Evolutionary conservation across 2,888 invertebrate species (phyloP).

Genomic region (Clostera curtula): DNA sequence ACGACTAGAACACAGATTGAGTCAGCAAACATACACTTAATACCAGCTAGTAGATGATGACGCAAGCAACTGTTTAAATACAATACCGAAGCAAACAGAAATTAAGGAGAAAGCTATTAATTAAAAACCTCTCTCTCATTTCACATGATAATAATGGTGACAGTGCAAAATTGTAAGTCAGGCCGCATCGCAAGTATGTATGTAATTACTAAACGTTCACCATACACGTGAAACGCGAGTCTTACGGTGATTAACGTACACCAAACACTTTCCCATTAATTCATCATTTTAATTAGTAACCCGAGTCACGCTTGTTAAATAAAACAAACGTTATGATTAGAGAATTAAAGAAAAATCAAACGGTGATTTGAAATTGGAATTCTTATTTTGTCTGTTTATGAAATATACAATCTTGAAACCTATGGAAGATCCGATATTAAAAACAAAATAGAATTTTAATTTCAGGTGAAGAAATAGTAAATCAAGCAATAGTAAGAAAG

Average conservation of each 20-base stretch:
- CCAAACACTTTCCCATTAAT: slow-evolving; percentile 50
- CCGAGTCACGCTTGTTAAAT: too few relatives aligned
- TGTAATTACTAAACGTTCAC: slow-evolving; percentile 55
- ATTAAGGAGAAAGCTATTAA: slow-evolving; percentile 57
- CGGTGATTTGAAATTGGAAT: slow-evolving; percentile 18
- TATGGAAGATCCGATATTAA: too few relatives aligned
- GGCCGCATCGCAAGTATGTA: slow-evolving; percentile 30
- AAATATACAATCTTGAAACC: too few relatives aligned
- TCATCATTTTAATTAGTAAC: slow-evolving; percentile 51
- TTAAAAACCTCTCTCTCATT: slow-evolving; percentile 57
- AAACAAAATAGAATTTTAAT: too few relatives aligned
- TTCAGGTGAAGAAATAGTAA: too few relatives aligned
- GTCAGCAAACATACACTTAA: too few relatives aligned
- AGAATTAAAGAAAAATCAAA: too few relatives aligned
- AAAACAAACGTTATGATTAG: too few relatives aligned
- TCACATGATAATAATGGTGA: slow-evolving; percentile 51
- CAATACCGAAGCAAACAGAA: slow-evolving; percentile 27
- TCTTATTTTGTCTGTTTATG: slow-evolving; percentile 1
- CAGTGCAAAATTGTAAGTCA: slow-evolving; percentile 51
- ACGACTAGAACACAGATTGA: neutral
- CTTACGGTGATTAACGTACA: slow-evolving; percentile 45
- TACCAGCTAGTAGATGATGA: slow-evolving; percentile 11
- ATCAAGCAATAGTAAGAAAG: too few relatives aligned
- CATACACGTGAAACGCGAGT: slow-evolving; percentile 48
- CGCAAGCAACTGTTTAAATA: slow-evolving; percentile 17